Percentiles rank a stretch among this genome's conserved stretches.
Conservation (phyloP, 2,888 invertebrate genomes). For the Caenorhabditis uteleia region DNA sequence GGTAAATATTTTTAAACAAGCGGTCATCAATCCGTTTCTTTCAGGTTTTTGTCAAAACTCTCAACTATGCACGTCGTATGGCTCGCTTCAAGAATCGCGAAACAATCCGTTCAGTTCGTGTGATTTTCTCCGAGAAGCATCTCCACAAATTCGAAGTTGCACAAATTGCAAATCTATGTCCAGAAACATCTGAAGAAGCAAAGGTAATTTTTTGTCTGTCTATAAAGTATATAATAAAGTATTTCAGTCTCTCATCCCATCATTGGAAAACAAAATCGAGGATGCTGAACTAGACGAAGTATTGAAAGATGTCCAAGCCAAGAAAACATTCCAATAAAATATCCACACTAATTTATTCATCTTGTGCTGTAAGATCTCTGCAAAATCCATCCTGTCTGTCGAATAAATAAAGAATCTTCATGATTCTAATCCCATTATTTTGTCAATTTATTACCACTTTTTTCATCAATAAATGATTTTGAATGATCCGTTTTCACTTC, state of each 20-base stretch:
- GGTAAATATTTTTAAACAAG: slow-evolving; percentile 70
- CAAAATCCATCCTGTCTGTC: no score
- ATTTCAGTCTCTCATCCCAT: slow-evolving; percentile 50
- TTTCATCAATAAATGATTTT: no score
- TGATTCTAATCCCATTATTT: no score
- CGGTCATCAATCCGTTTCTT: slow-evolving; percentile 2
- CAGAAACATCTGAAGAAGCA: slow-evolving; percentile 96
- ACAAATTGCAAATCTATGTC: slow-evolving; percentile 95
- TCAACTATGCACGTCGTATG: slow-evolving; percentile 92
- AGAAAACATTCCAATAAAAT: slow-evolving; percentile 85
- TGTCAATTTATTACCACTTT: no score
- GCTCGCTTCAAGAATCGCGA: slow-evolving; percentile 97
- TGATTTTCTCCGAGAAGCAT: slow-evolving; percentile 76
- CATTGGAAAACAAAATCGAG: slow-evolving; percentile 90
- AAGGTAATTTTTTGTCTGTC: slow-evolving; percentile 74
- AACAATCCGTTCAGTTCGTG: slow-evolving; percentile 92
- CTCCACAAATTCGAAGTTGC: slow-evolving; percentile 97
- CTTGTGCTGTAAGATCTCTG: background rate
- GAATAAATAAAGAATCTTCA: no score
- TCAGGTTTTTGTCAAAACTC: slow-evolving; percentile 91
- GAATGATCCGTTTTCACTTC: no score
- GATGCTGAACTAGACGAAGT: slow-evolving; percentile 96
- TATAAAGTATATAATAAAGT: background rate
- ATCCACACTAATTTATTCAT: background rate
- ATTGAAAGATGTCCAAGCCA: slow-evolving; percentile 95